These are phyloP conservation scores for Rhinogobio ventralis DNA, from an alignment of 2,797 vertebrate genomes.

Conservation along the genomic window DNA sequence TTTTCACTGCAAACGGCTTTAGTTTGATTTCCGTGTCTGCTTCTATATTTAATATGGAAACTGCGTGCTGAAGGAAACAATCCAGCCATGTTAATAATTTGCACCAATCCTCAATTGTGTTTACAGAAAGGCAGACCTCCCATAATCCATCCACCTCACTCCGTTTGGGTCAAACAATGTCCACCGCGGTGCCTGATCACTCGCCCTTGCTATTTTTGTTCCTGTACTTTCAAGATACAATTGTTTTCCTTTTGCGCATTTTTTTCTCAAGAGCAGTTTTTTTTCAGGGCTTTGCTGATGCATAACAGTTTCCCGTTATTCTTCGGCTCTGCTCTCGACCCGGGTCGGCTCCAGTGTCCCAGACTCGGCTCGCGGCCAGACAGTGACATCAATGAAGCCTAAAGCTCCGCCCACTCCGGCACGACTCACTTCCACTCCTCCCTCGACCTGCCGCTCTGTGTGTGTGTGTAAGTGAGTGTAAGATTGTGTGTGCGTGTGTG, in stretches of 20 bases:
- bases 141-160: constrained; percentile 59
- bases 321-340: constrained; percentile 74
- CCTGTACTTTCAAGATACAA: constrained; percentile 80
- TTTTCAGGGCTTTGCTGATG: constrained; percentile 76
- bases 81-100: constrained; percentile 56
- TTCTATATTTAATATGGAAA: constrained; percentile 61
- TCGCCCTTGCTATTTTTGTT: constrained; percentile 79
- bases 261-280: constrained; percentile 66
- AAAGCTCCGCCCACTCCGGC: constrained; percentile 43
- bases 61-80: constrained; percentile 64
- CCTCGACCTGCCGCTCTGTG: not conserved
- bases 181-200: constrained; percentile 69
- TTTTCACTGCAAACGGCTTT: no score
- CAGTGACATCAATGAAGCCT: constrained; percentile 63
- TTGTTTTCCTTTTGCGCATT: constrained; percentile 75
- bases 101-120: constrained; percentile 45
- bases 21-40: not conserved
- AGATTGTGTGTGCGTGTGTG: no score
- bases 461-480: constrained; percentile 5
- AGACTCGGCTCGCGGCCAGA: constrained; percentile 71
- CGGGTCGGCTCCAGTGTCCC: constrained; percentile 75
- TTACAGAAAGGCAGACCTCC: constrained; percentile 63
- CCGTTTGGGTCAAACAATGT: constrained; percentile 68
- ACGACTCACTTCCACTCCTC: not conserved
- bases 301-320: constrained; percentile 82